Percentiles rank a stretch among this genome's conserved stretches.
phyloP scores from a whole-genome alignment of 2,797 vertebrate genomes.

The Hydrolagus colliei region DNA sequence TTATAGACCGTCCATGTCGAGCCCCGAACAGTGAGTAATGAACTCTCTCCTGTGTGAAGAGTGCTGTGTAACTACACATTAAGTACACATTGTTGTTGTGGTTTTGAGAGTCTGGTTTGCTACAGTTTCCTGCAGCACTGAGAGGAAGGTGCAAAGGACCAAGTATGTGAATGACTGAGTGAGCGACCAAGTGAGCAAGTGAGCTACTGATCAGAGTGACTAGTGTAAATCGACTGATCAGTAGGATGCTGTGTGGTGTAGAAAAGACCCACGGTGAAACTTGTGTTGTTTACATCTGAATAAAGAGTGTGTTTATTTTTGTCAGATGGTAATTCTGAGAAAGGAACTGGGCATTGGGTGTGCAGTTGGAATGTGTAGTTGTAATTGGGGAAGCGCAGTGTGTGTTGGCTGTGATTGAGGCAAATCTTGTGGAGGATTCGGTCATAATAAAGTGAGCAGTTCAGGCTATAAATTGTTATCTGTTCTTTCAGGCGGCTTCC shows the following conservation, averaged over 20 bases:
- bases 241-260: background rate
- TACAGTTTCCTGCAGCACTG: background rate
- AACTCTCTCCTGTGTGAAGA: background rate
- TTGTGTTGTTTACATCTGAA: background rate
- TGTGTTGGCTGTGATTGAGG: slow-evolving; percentile 4
- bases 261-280: background rate
- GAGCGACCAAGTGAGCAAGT: background rate
- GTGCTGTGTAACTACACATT: background rate
- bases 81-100: no score
- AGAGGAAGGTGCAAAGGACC: background rate
- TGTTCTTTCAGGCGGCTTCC: background rate
- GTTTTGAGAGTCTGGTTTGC: background rate
- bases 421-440: background rate
- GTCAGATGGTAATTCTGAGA: background rate
- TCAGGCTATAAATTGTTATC: background rate
- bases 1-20: slow-evolving; percentile 58
- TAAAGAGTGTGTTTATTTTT: background rate
- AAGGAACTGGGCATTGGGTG: background rate
- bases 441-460: background rate
- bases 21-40: slow-evolving; percentile 74
- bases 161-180: background rate
- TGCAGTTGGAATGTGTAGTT: background rate
- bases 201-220: background rate
- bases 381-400: background rate
- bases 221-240: background rate